Evolutionary conservation across 2,888 invertebrate genomes (phyloP).

Genomic region (Drosophila mercatorum): DNA sequence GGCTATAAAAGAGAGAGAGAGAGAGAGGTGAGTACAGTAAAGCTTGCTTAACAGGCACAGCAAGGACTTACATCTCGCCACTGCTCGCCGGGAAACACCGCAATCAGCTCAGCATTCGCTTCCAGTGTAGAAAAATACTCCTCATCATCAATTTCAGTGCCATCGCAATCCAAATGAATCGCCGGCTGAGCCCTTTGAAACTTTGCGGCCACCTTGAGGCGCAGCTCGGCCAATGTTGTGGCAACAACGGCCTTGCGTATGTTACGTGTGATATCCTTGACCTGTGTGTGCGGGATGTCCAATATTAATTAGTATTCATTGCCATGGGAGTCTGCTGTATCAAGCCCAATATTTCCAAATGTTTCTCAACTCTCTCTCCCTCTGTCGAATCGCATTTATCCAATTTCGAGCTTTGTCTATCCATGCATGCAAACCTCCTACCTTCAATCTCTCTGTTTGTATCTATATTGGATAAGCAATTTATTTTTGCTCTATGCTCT

Average conservation of each 20-base stretch:
- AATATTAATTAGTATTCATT: slow-evolving; percentile 40
- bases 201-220: slow-evolving; percentile 90
- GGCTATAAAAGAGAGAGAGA: slow-evolving; percentile 35
- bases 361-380: neutral
- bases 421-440: neutral
- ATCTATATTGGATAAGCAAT: neutral
- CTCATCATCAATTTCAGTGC: slow-evolving; percentile 97
- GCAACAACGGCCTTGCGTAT: slow-evolving; percentile 93
- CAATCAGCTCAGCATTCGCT: slow-evolving; percentile 93
- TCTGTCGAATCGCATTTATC: neutral
- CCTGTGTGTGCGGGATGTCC: slow-evolving; percentile 32
- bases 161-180: slow-evolving; percentile 94
- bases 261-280: slow-evolving; percentile 89
- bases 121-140: slow-evolving; percentile 96
- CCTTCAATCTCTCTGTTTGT: too few species aligned
- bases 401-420: neutral
- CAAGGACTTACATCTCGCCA: slow-evolving; percentile 86
- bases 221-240: slow-evolving; percentile 90
- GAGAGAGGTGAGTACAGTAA: neutral
- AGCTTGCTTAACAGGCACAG: neutral
- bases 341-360: neutral
- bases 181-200: slow-evolving; percentile 87
- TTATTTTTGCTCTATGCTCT: neutral
- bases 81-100: slow-evolving; percentile 90
- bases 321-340: neutral